Base-by-base conservation (phyloP, 2,797 vertebrate genomes). In the Margarornis squamiger region DNA sequence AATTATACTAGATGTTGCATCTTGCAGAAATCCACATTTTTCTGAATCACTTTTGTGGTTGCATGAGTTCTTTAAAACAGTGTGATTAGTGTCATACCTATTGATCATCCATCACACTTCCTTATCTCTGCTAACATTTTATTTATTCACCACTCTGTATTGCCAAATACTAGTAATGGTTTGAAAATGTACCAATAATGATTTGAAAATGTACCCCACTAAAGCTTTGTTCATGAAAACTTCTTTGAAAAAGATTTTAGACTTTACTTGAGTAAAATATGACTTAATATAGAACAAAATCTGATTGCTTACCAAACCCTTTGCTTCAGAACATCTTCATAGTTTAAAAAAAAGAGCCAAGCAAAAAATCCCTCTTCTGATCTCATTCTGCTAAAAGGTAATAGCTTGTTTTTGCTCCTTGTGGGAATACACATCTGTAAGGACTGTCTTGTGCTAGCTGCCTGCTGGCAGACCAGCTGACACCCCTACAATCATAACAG, bases 171-270 rank as follows among this genome's bases (percentile, higher is more conserved):
- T 34, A 75, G 26, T n/a, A n/a, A 63, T 1, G 2, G 10, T 29
- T 14, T 34, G 34, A 71, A 94, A 88, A 59, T 8, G 5, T 24
- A n/a, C 22, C 6, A n/a, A n/a, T n/a, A n/a, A n/a, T 1, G 2
- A 12, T 29, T 14, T 34, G 34, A 71, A 94, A 88, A 59, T 8
- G 5, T 24, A n/a, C 22, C 6, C 17, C 24, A 16, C 6, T 34
- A 55, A 66, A 21, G 3, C 34, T 46, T 75, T 39, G 3, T 58
- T 73, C 1, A 0, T 0, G 3, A 75, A 39, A 66, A 51, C 5
- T 22, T 52, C 20, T 79, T 76, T 45, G 45, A 74, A 74, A 32
- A 13, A 55, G 29, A 18, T 39, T 75, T 71, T 9, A 32, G 29
- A 9, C 3, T 63, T 36, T 63, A 36, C 16, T 67, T 26, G 27